These are phyloP conservation scores for Drosophila testacea DNA, from an alignment of 2,888 invertebrate genomes.

Conservation along the genomic window DNA sequence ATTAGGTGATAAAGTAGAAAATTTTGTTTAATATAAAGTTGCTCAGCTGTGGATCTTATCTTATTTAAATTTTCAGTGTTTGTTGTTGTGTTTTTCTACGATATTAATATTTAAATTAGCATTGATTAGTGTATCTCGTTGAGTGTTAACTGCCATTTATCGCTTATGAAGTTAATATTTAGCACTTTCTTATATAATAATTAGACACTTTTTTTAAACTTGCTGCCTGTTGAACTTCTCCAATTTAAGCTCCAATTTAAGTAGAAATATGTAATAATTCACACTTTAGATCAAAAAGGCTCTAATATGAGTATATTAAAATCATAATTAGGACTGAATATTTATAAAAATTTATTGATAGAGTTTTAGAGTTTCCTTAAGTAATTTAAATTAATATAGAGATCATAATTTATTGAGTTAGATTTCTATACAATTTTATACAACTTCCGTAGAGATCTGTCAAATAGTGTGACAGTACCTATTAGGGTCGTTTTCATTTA, in stretches of 20 bases:
- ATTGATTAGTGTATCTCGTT: slow-evolving; percentile 10
- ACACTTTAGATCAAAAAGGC: background rate
- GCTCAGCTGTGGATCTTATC: background rate
- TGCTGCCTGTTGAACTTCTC: too few relatives aligned
- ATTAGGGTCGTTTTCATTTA: slow-evolving; percentile 6
- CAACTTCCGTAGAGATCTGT: background rate
- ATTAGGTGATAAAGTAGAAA: too few relatives aligned
- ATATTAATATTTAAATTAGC: slow-evolving; percentile 6
- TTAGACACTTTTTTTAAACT: background rate
- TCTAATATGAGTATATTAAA: background rate
- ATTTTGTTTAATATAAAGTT: background rate
- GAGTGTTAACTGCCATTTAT: slow-evolving; percentile 1
- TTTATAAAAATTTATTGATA: background rate
- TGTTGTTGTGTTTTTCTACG: background rate
- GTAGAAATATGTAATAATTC: background rate
- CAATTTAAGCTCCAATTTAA: background rate
- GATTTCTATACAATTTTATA: background rate
- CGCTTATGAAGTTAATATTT: background rate
- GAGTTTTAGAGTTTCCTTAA: background rate
- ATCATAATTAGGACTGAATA: background rate
- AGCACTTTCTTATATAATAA: slow-evolving; percentile 10
- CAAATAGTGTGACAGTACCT: slow-evolving; percentile 3
- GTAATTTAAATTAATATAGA: background rate
- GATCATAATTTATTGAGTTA: background rate
- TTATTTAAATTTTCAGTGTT: background rate